Conservation (phyloP, 2,888 invertebrate genomes). For the Criorhina ranunculi region DNA sequence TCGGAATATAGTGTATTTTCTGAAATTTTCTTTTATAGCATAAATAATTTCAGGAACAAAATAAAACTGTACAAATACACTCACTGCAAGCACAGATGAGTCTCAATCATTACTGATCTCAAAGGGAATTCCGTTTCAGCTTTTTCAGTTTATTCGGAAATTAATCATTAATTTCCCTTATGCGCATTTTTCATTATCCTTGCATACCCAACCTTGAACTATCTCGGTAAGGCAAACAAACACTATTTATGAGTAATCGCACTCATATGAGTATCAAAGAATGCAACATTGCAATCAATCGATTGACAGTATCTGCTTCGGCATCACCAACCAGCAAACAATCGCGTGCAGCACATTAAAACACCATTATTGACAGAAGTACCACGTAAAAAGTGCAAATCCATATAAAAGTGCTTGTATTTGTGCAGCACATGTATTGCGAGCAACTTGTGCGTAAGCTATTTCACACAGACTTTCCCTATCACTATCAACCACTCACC, state of each 20-base stretch:
- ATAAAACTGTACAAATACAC: slow-evolving; percentile 6
- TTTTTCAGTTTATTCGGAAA: slow-evolving; percentile 8
- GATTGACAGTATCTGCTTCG: slow-evolving; percentile 15
- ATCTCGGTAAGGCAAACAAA: background rate
- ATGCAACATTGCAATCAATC: slow-evolving; percentile 39
- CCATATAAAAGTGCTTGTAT: slow-evolving; percentile 14
- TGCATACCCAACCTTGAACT: background rate
- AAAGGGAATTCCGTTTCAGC: too few species aligned
- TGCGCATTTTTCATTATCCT: background rate
- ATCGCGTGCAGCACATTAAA: slow-evolving; percentile 33
- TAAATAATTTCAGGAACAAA: background rate
- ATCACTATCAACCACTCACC: background rate
- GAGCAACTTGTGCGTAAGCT: slow-evolving; percentile 17
- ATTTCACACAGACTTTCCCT: background rate
- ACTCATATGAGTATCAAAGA: slow-evolving; percentile 4
- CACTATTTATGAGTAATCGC: background rate
- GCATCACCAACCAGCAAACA: slow-evolving; percentile 10
- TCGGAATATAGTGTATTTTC: too few species aligned
- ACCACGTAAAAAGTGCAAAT: slow-evolving; percentile 25
- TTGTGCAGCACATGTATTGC: slow-evolving; percentile 4
- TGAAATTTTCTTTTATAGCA: too few species aligned
- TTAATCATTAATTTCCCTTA: background rate
- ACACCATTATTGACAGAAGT: slow-evolving; percentile 38
- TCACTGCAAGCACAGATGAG: background rate
- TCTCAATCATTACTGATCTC: slow-evolving; percentile 14